These are phyloP conservation scores for Actinopyga echinites DNA, from an alignment of 53 echinoderm and acorn worm genomes.

Conservation along the genomic window DNA sequence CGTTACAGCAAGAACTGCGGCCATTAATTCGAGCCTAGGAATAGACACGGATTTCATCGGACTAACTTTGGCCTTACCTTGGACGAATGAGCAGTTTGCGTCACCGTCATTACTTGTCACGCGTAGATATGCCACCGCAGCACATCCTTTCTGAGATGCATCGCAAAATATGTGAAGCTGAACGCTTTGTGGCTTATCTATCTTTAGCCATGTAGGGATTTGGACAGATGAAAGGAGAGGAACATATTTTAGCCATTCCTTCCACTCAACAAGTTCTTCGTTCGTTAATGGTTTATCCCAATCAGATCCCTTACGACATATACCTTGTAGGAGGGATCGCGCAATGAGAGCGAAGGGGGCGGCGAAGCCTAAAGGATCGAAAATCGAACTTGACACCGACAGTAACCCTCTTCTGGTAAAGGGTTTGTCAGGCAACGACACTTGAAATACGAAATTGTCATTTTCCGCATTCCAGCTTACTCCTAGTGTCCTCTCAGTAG, in stretches of 20 bases:
- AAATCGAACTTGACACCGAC: constrained; percentile 60
- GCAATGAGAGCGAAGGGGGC: constrained; percentile 58
- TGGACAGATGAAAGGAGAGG: constrained; percentile 13
- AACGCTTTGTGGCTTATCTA: not conserved
- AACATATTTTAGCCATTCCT: constrained; percentile 37
- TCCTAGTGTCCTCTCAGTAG: constrained; percentile 65
- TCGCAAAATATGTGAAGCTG: constrained; percentile 54
- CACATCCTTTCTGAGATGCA: constrained; percentile 61
- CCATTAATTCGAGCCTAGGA: constrained; percentile 60
- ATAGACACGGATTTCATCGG: constrained; percentile 56
- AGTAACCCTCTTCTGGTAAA: constrained; percentile 68
- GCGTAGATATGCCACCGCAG: constrained; percentile 56
- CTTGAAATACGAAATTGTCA: constrained; percentile 61
- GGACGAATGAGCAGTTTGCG: constrained; percentile 45
- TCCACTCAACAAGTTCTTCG: constrained; percentile 27
- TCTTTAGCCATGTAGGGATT: constrained; percentile 42
- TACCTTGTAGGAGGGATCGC: constrained; percentile 57
- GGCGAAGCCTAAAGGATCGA: constrained; percentile 67
- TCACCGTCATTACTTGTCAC: not conserved
- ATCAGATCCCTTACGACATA: constrained; percentile 56
- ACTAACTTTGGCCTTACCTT: constrained; percentile 57
- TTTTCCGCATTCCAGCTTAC: constrained; percentile 57
- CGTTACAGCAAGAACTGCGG: constrained; percentile 53
- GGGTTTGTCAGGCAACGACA: constrained; percentile 36
- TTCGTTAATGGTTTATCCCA: constrained; percentile 58